These are phyloP conservation scores for Ctenochaetus hawaiiensis DNA, from an alignment of 2,797 vertebrate genomes.

Conservation along the genomic window DNA sequence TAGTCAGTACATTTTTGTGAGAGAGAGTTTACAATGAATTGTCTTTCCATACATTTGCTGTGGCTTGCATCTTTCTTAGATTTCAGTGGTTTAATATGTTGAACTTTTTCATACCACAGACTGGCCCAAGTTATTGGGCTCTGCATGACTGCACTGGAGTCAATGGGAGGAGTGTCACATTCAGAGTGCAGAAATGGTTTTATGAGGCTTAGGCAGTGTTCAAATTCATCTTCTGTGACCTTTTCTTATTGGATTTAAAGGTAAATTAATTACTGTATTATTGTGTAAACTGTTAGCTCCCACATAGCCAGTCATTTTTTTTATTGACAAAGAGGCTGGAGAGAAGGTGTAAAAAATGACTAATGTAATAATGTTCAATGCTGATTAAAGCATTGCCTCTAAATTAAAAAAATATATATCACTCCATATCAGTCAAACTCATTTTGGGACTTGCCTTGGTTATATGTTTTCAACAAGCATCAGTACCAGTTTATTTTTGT, in stretches of 20 bases:
- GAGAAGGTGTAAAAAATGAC: constrained; percentile 5
- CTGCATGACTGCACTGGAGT: constrained; percentile 46
- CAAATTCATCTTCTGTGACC: constrained; percentile 32
- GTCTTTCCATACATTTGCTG: constrained; percentile 13
- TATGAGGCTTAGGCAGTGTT: constrained; percentile 27
- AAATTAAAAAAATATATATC: neutral
- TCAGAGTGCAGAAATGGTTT: constrained; percentile 20
- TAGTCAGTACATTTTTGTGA: neutral
- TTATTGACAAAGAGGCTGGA: neutral
- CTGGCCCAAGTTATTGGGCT: constrained; percentile 22
- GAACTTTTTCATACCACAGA: constrained; percentile 38
- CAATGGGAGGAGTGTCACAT: constrained; percentile 36
- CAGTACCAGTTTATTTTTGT: constrained; percentile 11
- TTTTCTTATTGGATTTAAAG: constrained; percentile 3
- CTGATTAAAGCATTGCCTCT: constrained; percentile 1
- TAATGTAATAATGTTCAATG: neutral
- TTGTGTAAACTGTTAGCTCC: constrained; percentile 15
- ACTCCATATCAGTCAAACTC: neutral
- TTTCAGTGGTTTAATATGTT: constrained; percentile 35
- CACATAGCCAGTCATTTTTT: neutral
- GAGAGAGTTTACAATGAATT: constrained; percentile 29
- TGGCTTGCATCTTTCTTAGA: constrained; percentile 6
- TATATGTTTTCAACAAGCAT: neutral
- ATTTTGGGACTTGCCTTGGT: neutral
- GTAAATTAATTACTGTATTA: constrained; percentile 15